Base-by-base conservation (phyloP, 2,113 vertebrate species). In the Coptodon rendalli region DNA sequence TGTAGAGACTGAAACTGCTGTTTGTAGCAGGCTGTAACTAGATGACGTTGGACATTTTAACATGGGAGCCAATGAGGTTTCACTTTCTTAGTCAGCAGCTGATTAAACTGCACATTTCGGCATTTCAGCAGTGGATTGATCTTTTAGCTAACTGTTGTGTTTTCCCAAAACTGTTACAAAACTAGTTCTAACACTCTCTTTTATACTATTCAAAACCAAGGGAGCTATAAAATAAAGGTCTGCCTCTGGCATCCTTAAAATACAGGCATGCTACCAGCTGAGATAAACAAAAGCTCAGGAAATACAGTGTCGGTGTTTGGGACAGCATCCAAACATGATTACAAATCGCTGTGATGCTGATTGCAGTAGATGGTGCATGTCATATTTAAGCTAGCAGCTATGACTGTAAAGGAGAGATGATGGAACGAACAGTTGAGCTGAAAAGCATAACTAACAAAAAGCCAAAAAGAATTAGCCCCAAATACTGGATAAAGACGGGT, bases 71-170 rank as follows among this genome's bases (percentile, higher is more conserved):
- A 27, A 29, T 27, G 71, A 11, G 71, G 9, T 1, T 11, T 76
- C 71, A 48, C 43, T 17, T 45, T 73, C 38, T 2, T 3, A 19
- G 71, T 48, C 24, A 3, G 22, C 4, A 48, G 27, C 16, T 12
- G 16, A 11, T 16, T 7, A 29, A 76, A 76, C 40, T 73, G 68
- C 68, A 45, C 13, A 27, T 73, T 73, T 17, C 7, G 40, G 8
- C 7, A 6, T 24, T 43, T 73, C 22, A 14, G n/a, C 38, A 12
- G 5, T 12, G 17, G 22, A 4, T 48, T 48, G 8, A 48, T 19
- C 16, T 76, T 0, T 16, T 12, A 71, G 5, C 11, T 12, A 0
- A 8, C 36, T 71, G 38, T 5, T 24, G 36, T 24, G 36, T 43
- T 43, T 71, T 71, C 36, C 24, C 53, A 24, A 54, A 54, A 6